Evolutionary conservation across 2,888 invertebrate species (phyloP), one percentile per base, ranked within the genome.

Genomic region (Phalera bucephala): DNA sequence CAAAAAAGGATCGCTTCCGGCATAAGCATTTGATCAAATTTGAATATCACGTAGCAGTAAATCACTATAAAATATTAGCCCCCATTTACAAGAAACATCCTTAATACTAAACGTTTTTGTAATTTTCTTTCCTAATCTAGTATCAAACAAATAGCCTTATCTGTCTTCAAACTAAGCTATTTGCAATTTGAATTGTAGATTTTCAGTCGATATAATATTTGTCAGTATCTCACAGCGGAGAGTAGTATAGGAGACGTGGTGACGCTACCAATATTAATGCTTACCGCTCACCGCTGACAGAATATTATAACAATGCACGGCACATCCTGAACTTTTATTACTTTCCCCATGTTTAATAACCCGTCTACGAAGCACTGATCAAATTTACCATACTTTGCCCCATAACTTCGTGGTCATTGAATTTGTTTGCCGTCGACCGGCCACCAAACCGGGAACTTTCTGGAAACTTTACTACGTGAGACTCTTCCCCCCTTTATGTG

Each of bases 341-440:
- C 23, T 25, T 14, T 31, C 39, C 41, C 39, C 44, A 37, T 45
- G 40, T 35, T 40, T 37, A 29, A 20, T 25, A 31, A 9, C 12
- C 12, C 30, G 4, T n/a, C 52, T 42, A 41, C 29, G 46, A 44
- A 59, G 55, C 52, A 54, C 61, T 63, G 64, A 58, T 58, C 54
- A 72, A 76, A 70, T 79, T 73, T 42, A 33, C 38, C 27, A 14
- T 14, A 27, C 27, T 27, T n/a, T 11, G n/a, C 7, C 14, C 51
- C 56, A 60, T 66, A 75, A 77, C 72, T 79, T 75, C 71, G 76
- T 74, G 78, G 76, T 73, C 80, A 78, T 79, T 78, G 75, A 80
- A 79, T 82, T 81, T 81, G 79, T 85, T 82, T 80, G 76, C 69
- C 68, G 69, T 73, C 79, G 72, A 75, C 79, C 81, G 65, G 55